Conservation (phyloP, 2,888 invertebrate species). For the Nephrotoma appendiculata region DNA sequence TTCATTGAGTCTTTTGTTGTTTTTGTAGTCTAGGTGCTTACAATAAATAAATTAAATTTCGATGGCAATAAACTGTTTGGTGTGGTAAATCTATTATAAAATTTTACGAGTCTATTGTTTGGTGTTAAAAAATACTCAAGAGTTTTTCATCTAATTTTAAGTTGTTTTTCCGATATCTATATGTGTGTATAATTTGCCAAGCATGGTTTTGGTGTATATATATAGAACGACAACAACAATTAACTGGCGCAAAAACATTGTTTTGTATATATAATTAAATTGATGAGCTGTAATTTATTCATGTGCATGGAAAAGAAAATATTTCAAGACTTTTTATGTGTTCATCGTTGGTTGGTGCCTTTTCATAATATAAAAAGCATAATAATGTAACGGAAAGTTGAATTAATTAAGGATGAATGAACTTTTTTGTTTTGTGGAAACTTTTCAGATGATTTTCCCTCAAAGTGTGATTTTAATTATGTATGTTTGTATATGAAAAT, state of each 20-base stretch:
- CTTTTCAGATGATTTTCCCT: neutral
- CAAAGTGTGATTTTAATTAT: neutral
- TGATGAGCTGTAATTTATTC: neutral
- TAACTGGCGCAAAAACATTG: neutral
- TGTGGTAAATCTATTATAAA: neutral
- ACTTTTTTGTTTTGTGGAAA: neutral
- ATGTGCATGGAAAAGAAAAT: neutral
- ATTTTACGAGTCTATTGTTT: neutral
- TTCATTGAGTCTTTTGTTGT: neutral
- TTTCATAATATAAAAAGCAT: neutral
- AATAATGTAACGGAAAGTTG: neutral
- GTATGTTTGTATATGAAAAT: neutral
- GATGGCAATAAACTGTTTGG: neutral
- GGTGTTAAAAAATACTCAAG: neutral
- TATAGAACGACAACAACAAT: neutral
- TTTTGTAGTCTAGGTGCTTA: neutral
- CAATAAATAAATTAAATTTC: no score
- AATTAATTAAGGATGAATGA: neutral
- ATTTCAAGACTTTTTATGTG: neutral
- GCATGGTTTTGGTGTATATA: neutral
- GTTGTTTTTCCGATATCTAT: neutral
- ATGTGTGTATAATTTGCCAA: neutral
- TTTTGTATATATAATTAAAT: neutral
- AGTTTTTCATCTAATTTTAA: neutral
- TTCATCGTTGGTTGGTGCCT: neutral